Conservation (phyloP, 2,113 vertebrate species). For the Galemys pyrenaicus region DNA sequence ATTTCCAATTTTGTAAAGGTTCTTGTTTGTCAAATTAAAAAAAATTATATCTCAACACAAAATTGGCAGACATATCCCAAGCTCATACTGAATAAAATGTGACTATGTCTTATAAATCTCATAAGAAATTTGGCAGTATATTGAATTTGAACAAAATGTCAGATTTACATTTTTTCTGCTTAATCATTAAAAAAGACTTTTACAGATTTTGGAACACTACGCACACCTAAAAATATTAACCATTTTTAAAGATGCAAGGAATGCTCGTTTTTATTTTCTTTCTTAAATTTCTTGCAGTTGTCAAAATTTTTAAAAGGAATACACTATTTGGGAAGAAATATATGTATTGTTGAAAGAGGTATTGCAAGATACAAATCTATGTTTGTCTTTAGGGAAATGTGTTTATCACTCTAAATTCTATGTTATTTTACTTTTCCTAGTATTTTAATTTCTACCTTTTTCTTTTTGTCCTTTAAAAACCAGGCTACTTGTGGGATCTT, state of each 20-base stretch:
- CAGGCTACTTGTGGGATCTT: not conserved
- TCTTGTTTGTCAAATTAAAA: not conserved
- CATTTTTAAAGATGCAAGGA: not conserved
- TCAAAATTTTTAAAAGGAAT: not conserved
- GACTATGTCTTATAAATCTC: not conserved
- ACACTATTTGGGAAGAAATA: not conserved
- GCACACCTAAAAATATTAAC: not conserved
- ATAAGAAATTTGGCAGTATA: not conserved
- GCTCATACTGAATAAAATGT: not conserved
- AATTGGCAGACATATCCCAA: constrained; percentile 9
- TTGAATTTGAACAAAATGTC: constrained; percentile 9
- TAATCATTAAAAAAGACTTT: not conserved
- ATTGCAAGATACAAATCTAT: not conserved
- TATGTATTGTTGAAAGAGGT: not conserved
- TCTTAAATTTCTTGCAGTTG: not conserved
- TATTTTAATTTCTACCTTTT: not conserved
- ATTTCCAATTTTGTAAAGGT: constrained; percentile 36
- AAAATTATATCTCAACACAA: constrained; percentile 44
- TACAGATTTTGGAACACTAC: not conserved
- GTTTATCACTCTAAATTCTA: not conserved
- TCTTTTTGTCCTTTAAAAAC: not conserved
- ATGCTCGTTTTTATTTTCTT: constrained; percentile 34
- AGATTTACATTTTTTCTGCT: constrained; percentile 46
- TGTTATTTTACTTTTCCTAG: not conserved
- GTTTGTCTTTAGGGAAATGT: not conserved